Evolutionary conservation across 2,888 invertebrate species (phyloP), one percentile per base, ranked within the genome.

Genomic region (Odontomyia ornata): DNA sequence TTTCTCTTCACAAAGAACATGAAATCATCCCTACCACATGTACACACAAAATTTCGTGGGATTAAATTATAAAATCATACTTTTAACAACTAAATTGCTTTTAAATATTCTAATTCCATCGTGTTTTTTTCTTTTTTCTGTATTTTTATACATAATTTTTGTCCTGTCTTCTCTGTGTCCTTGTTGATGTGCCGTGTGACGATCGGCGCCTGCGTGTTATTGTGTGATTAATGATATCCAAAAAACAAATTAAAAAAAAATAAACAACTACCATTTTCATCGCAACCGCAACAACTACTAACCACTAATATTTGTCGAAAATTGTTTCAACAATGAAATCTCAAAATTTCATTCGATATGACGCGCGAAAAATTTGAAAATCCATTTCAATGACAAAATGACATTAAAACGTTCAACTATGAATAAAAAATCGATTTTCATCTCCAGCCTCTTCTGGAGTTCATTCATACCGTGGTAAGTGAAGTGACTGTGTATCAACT

Each of bases 391-490:
- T 56, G 27, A 62, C 21, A 25, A n/a, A n/a, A n/a, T n/a, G n/a
- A n/a, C n/a, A 65, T 43, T 11, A 65, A 27, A 36, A 65, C 25
- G 27, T 65, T 65, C 65, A 36, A 73, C 73, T 21, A n/a, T 95
- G 96, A 36, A 36, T 9, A 36, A 5, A n/a, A n/a, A 36, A 36
- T 36, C 36, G 36, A 36, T 9, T 36, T 36, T 36, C 69, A 25
- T 60, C 75, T 64, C 56, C 95, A 96, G 96, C 94, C 95, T 95
- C 93, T 96, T 96, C 95, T 96, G 96, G 96, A 96, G 94, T 93
- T 95, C 95, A 93, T 96, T 96, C 94, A 94, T 94, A 92, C 95
- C 95, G 93, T 94, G 96, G 96, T 96, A 96, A 96, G 96, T 96
- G 92, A 91, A 92, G 91, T 89, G 89, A 89, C 88, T 82, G 82